phyloP scores from a whole-genome alignment of 2,113 vertebrate genomes.

The Physeter macrocephalus region DNA sequence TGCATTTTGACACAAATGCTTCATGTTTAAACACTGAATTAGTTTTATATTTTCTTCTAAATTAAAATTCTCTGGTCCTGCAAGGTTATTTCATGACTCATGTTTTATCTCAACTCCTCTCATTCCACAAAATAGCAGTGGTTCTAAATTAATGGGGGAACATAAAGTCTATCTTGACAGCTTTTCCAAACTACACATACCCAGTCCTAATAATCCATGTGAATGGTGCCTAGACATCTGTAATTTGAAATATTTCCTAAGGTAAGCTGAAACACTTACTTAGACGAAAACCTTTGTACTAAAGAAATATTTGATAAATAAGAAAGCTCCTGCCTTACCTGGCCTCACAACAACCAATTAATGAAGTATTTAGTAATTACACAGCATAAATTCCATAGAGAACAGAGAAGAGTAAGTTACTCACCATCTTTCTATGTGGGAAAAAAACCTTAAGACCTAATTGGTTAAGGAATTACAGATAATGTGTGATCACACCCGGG shows the following conservation, averaged over 20 bases:
- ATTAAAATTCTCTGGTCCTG: not conserved
- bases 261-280: not conserved
- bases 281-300: not conserved
- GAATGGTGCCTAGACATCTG: not conserved
- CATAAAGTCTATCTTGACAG: not conserved
- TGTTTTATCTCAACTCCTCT: not conserved
- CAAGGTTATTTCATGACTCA: not conserved
- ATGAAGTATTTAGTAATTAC: not conserved
- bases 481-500: not conserved
- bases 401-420: not conserved
- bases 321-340: not conserved
- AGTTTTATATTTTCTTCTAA: not conserved
- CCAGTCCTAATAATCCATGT: not conserved
- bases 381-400: not conserved
- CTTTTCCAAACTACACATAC: not conserved
- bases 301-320: not conserved
- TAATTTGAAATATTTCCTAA: not conserved
- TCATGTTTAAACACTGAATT: not conserved
- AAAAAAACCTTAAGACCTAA: not conserved
- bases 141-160: not conserved
- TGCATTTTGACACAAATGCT: not conserved
- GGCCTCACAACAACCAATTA: not conserved
- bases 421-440: not conserved
- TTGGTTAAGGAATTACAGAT: not conserved
- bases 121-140: not conserved